Conservation (phyloP, 2,113 vertebrate genomes). For the Oxygymnocypris stewartii region DNA sequence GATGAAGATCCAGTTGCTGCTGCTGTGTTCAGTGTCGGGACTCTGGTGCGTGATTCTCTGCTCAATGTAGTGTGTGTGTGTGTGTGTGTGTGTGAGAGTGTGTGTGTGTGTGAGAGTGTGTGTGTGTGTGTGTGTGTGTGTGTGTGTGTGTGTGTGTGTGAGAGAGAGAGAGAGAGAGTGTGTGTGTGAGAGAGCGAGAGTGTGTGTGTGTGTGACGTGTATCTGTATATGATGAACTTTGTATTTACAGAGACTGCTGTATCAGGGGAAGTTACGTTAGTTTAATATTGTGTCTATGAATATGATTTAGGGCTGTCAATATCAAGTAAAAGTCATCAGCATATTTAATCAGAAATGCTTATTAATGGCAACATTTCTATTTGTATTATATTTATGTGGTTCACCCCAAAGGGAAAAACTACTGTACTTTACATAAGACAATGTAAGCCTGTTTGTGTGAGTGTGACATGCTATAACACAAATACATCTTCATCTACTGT, state of each 20-base stretch:
- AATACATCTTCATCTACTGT: neutral
- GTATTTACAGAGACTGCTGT: no score
- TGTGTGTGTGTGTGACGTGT: no score
- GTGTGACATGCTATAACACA: neutral
- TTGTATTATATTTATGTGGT: neutral
- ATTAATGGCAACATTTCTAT: neutral
- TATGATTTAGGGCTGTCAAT: neutral
- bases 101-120: no score
- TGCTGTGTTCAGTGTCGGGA: neutral
- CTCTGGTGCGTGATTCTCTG: constrained; percentile 26
- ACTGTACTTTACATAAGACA: neutral
- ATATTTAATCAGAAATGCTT: neutral
- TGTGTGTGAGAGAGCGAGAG: no score
- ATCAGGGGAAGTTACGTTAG: neutral
- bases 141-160: neutral
- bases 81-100: no score
- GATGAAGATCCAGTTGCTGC: constrained; percentile 26
- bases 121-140: neutral
- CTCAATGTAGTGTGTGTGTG: no score
- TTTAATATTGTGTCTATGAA: neutral
- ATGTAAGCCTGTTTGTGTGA: neutral
- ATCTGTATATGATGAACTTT: no score
- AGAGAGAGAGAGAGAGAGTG: no score
- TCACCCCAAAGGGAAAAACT: neutral
- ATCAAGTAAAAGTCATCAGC: neutral